Base-by-base conservation (phyloP, 1,140 invertebrate species). In the Dinothrombium tinctorium region DNA sequence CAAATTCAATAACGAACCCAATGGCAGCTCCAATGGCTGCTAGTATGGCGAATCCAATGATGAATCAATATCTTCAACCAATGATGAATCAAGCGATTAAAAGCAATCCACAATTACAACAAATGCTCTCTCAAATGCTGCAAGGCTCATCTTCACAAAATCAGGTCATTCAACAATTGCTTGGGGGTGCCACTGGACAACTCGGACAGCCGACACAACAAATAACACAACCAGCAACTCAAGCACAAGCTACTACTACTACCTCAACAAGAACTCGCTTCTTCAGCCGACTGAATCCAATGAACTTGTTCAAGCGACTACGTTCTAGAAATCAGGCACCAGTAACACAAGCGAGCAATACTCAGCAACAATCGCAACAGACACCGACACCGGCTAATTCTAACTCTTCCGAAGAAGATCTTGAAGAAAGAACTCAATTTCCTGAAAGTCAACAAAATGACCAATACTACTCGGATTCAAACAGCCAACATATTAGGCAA, bases 231-330 rank as follows among this genome's bases (percentile, higher is more conserved):
- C 12, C 19, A 11, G 20, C 33, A 8, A 36, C 12, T 26, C 5
- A 15, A 31, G 9, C 28, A 20, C 9, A 9, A 3, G n/a, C 26
- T 17, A 32, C 19, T 21, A 20, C 26, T 9, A 29, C 15, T 31
- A n/a, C 12, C 2, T 14, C 14, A 17, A n/a, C 23, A 29, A 12
- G 39, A 32, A 32, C 24, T 40, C 22, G 24, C 9, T 40, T 46
- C 19, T 24, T 46, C 12, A 42, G 41, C 29, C 35, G 41, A 36
- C 21, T 46, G n/a, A 46, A 46, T 44, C 45, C 45, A 36, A 20
- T 46, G 11, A 46, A 46, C 33, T 31, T 46, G 21, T 43, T 46
- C 19, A 21, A 41, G 9, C 23, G 45, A 33, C 32, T 46, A 11
- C n/a, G 45, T 28, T 23, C 31, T 28, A 15, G 43, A 45, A 37